Conservation (phyloP, 1,140 invertebrate species). For the Leptestheria dahalacensis region DNA sequence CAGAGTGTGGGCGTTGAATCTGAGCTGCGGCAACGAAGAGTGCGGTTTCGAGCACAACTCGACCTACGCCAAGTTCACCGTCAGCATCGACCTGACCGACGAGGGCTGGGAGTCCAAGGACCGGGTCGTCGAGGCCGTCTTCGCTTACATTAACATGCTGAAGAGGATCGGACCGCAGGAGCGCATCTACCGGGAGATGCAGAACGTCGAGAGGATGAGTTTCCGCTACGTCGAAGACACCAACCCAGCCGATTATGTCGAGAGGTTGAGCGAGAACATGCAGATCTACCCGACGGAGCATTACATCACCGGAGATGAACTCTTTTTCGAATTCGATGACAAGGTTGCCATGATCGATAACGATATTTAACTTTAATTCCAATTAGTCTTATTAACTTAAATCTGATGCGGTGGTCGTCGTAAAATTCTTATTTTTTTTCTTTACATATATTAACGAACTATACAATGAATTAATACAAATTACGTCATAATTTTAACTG, state of each 20-base stretch:
- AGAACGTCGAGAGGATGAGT: constrained; percentile 51
- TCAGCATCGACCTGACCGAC: constrained; percentile 60
- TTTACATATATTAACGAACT: too few species aligned
- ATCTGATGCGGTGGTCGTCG: not conserved
- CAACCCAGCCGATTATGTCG: constrained; percentile 57
- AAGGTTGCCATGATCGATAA: constrained; percentile 30
- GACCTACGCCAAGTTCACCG: constrained; percentile 52
- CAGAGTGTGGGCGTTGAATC: constrained; percentile 66
- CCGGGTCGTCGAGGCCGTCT: constrained; percentile 48
- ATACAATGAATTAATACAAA: not conserved
- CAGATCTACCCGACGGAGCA: constrained; percentile 59
- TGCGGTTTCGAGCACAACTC: constrained; percentile 58
- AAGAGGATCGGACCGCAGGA: constrained; percentile 40
- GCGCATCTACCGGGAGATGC: constrained; percentile 56
- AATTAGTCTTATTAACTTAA: constrained; percentile 5
- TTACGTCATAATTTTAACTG: too few species aligned
- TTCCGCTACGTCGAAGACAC: constrained; percentile 46
- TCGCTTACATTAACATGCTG: constrained; percentile 57
- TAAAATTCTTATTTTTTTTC: not conserved
- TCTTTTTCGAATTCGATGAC: constrained; percentile 65
- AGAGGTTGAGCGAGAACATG: constrained; percentile 58
- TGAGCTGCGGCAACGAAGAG: constrained; percentile 55
- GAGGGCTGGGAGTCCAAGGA: constrained; percentile 48
- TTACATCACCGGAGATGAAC: constrained; percentile 54
- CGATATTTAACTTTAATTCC: not conserved